Base-by-base conservation (phyloP, 53 echinoderm and acorn worm genomes). In the Holothuria leucospilota region DNA sequence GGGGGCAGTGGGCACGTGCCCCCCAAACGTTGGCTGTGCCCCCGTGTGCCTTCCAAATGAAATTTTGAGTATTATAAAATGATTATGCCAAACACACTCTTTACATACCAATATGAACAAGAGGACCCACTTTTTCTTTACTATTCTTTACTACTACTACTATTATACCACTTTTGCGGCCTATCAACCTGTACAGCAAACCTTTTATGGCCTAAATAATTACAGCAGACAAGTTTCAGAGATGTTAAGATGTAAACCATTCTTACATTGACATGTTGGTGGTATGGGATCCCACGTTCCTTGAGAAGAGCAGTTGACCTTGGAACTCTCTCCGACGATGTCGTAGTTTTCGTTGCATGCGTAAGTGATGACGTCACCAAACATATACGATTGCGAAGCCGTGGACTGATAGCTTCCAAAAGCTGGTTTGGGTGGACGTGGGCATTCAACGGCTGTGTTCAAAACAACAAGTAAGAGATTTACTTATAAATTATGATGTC, bases 191-290 rank as follows among this genome's bases (percentile, higher is more conserved):
- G 0, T 16, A 56, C 18, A 56, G 1, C 15, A 56, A 56, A 56
- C 18, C 3, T 34, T 34, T 34, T 56, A 18, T 56, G 15, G 3
- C 56, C 16, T 56, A 16, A 56, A 56, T 56, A 18, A 4, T 56
- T 12, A 49, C 49, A 4, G 25, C 66, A 49, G 49, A 0, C 8
- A 56, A 56, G 6, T 46, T 56, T 68, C 14, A 28, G 18, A 8
- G 5, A 18, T 13, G 5, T 68, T 27, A 15, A 29, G 26, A 68
- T 15, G 4, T 29, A 8, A 18, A 29, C 4, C n/a, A 8, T 15
- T 41, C 72, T 72, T 72, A 72, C 72, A 23, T 39, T 72, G 72
- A 72, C 72, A 72, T 39, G 72, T 72, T 39, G 72, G 72, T 23
- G 72, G n/a, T 46, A 12, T 14, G 20, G 72, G 72, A 41, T 72